Conservation (phyloP, 2,113 vertebrate genomes). For the Cephalopterus ornatus region DNA sequence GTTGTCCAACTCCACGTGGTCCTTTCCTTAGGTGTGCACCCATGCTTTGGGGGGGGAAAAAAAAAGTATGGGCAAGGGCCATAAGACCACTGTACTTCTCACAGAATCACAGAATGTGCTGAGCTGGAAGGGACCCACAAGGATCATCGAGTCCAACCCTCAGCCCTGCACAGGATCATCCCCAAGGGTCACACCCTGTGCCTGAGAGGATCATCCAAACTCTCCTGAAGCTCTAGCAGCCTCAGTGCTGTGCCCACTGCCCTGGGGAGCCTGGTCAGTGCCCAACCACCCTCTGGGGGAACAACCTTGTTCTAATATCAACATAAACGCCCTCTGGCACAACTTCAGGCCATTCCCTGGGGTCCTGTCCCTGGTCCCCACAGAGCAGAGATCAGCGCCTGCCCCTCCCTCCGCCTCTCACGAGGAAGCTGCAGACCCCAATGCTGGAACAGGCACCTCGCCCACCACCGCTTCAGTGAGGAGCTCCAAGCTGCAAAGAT, state of each 20-base stretch:
- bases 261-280: background rate
- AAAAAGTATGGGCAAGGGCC: background rate
- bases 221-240: background rate
- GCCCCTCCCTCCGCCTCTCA: background rate
- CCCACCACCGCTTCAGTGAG: background rate
- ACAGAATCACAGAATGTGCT: background rate
- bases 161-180: background rate
- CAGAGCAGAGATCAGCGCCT: background rate
- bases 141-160: background rate
- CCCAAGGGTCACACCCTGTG: background rate
- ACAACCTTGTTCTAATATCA: background rate
- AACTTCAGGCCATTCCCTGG: background rate
- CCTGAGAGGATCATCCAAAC: background rate
- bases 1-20: accelerated
- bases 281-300: background rate
- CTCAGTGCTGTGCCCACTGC: background rate
- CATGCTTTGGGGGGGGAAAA: background rate
- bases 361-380: background rate
- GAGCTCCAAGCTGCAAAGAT: background rate
- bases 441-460: background rate
- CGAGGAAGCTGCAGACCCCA: background rate
- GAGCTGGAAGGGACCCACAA: background rate
- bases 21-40: background rate
- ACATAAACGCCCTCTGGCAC: background rate
- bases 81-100: background rate